These are phyloP conservation scores for Eristalis intricaria DNA, from an alignment of 2,888 invertebrate genomes.

Conservation along the genomic window DNA sequence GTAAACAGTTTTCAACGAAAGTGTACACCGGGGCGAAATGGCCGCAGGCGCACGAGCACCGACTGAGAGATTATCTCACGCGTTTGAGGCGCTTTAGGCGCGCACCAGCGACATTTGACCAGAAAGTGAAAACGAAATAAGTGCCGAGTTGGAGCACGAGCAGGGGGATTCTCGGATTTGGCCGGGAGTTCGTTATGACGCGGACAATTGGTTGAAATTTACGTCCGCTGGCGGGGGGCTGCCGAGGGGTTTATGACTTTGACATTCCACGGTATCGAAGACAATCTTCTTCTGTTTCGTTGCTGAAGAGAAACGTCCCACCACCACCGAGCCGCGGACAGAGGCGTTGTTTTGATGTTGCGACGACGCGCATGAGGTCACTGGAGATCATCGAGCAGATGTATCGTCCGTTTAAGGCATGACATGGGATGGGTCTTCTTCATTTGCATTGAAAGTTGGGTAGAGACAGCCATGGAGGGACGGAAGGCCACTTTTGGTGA, in stretches of 20 bases:
- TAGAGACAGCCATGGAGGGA: not conserved
- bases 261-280: not conserved
- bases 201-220: not conserved
- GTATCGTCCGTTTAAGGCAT: not conserved
- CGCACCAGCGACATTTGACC: constrained; percentile 22
- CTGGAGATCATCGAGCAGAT: not conserved
- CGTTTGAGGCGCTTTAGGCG: constrained; percentile 1
- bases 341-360: not conserved
- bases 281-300: not conserved
- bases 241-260: not conserved
- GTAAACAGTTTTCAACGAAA: constrained; percentile 31
- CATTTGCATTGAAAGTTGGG: not conserved
- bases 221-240: not conserved
- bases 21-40: constrained; percentile 9
- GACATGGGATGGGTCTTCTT: not conserved
- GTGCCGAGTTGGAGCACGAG: not conserved
- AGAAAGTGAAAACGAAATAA: constrained; percentile 59
- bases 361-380: not conserved
- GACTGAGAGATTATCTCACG: constrained; percentile 52
- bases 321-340: no score
- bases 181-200: not conserved
- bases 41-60: not conserved
- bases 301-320: not conserved
- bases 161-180: not conserved
- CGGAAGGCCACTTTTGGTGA: not conserved